phyloP scores from a whole-genome alignment of 2,113 vertebrate genomes.

The Aythya baeri region DNA sequence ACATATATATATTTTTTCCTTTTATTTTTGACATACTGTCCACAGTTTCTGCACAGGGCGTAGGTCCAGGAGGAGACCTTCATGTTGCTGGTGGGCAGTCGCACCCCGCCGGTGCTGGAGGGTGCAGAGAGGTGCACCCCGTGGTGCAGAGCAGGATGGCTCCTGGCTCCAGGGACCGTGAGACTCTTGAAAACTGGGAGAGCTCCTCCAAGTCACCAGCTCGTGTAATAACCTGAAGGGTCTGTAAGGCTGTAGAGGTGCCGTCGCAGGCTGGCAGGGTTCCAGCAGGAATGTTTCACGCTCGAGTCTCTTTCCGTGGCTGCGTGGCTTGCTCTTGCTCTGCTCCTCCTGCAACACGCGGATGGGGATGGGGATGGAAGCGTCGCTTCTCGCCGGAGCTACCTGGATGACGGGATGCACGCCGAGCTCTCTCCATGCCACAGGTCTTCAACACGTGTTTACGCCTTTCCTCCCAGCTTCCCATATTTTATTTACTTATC shows the following conservation, averaged over 20 bases:
- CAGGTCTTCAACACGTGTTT: neutral
- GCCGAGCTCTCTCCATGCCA: neutral
- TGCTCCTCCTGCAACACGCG: slow-evolving; percentile 36
- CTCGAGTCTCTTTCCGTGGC: slow-evolving; percentile 66
- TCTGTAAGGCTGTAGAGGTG: slow-evolving; percentile 80
- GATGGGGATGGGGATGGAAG: neutral
- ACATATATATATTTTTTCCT: neutral
- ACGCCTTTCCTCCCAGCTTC: neutral
- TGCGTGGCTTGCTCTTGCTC: neutral
- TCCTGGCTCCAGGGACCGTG: neutral
- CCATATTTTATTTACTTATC: no score
- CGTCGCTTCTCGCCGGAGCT: neutral
- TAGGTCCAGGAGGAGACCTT: neutral
- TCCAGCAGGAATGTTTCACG: slow-evolving; percentile 65
- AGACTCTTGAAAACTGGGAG: neutral
- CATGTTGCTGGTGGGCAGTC: neutral
- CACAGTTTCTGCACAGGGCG: rapidly evolving
- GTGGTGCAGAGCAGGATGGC: neutral
- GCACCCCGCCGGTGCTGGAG: neutral
- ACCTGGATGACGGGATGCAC: neutral
- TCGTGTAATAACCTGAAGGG: slow-evolving; percentile 76
- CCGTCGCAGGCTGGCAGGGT: slow-evolving; percentile 68
- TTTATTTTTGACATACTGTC: slow-evolving; percentile 1
- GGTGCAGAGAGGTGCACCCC: neutral
- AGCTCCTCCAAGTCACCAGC: slow-evolving; percentile 61